These are phyloP conservation scores for Bergia puertoricense DNA, from an alignment of 92 coral and sea anemone species.

Conservation along the genomic window DNA sequence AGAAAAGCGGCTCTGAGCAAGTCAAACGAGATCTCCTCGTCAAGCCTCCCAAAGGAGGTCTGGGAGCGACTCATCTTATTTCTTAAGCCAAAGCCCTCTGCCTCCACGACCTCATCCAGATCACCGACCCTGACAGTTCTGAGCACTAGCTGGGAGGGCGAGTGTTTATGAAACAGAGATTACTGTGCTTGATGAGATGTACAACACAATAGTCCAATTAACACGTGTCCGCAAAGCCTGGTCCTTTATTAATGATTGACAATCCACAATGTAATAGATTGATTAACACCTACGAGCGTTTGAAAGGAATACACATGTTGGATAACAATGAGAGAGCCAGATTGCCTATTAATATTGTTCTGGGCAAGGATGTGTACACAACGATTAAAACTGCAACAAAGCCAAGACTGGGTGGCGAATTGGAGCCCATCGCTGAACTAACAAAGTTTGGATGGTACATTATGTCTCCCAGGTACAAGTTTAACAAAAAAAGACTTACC, in stretches of 20 bases:
- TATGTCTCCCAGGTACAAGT: no score
- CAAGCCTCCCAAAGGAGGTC: no score
- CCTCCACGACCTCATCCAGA: no score
- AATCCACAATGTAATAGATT: conserved; percentile 13
- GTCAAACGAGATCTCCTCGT: no score
- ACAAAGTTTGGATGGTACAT: not conserved
- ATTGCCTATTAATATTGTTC: conserved; percentile 35
- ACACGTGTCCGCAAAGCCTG: conserved; percentile 13
- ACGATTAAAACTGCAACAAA: conserved; percentile 26
- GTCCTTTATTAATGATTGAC: conserved; percentile 13
- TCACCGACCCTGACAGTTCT: no score
- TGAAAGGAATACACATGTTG: conserved; percentile 20
- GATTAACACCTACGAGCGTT: conserved; percentile 1
- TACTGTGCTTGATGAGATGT: not conserved
- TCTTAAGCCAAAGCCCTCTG: no score
- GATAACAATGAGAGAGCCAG: conserved; percentile 17
- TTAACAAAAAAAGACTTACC: no score
- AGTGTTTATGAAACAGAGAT: not conserved
- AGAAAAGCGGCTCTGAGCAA: no score
- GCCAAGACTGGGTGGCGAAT: conserved; percentile 17
- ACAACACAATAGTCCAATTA: conserved; percentile 14
- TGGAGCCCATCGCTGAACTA: conserved; percentile 30
- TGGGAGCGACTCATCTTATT: no score
- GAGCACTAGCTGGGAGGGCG: no score
- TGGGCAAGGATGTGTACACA: conserved; percentile 35